Base-by-base conservation (phyloP, 2,888 invertebrate species). In the Mechanitis mazaeus region DNA sequence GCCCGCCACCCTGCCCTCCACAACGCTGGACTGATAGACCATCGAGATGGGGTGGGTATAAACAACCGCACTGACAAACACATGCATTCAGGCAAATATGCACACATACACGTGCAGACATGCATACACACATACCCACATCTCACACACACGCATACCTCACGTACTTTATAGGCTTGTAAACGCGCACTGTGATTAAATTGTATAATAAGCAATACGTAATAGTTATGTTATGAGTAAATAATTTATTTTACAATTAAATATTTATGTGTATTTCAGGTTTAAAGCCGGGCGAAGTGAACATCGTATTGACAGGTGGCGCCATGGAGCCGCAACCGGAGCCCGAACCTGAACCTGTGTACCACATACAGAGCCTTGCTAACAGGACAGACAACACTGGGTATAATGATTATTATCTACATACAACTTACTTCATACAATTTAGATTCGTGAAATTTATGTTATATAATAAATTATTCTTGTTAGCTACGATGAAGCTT, bases 231-330 rank as follows among this genome's bases (percentile, higher is more conserved):
- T 20, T 20, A 20, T 20, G 20, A 20, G 20, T 20, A 20, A 20
- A 20, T 20, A 20, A 35, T 35, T 35, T 35, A 35, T 2, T 6
- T 5, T 35, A 5, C 1, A 42, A 42, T 42, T 42, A 9, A 42
- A 42, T 1, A 11, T 42, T 42, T 42, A 42, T 7, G 2, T 38
- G 38, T 31, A 54, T 2, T 38, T 1, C 75, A 89, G 89, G 89
- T 33, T 64, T 88, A 59, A 90, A 89, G 64, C 89, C 89, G 1
- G 79, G 83, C 12, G 85, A 89, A 1, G 89, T 85, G 70, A 89
- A 90, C 75, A 90, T 89, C 61, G 88, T 89, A 1, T 72, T 90
- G 61, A 89, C 89, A 0, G 85, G 85, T 1, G 72, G 68, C 33
- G 78, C 47, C 73, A 62, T 63, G 3, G 58, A 57, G 56, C 57